Percentiles rank a stretch among this genome's conserved stretches.
These are phyloP conservation scores for Drosophila paranaensis DNA, from an alignment of 2,888 invertebrate genomes.

Conservation along the genomic window DNA sequence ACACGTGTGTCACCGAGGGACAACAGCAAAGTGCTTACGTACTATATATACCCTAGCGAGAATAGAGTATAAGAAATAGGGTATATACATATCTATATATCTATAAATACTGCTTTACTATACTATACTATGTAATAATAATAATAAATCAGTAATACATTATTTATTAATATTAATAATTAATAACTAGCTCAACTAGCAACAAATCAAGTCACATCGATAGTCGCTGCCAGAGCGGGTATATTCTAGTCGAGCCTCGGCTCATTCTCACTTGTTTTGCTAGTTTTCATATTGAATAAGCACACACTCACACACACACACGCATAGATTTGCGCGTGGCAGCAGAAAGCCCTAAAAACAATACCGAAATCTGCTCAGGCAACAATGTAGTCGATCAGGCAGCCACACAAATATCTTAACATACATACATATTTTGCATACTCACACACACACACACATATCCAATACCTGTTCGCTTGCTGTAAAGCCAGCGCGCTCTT, in stretches of 20 bases:
- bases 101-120: no score
- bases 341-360: slow-evolving; percentile 38
- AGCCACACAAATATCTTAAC: slow-evolving; percentile 10
- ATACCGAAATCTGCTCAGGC: slow-evolving; percentile 55
- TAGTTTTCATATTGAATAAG: slow-evolving; percentile 22
- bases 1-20: slow-evolving; percentile 55
- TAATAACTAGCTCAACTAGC: background rate
- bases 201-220: no score
- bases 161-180: no score
- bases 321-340: slow-evolving; percentile 48
- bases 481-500: slow-evolving; percentile 56
- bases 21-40: slow-evolving; percentile 11
- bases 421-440: slow-evolving; percentile 17
- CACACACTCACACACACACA: slow-evolving; percentile 7
- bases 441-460: slow-evolving; percentile 15
- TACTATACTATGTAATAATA: background rate
- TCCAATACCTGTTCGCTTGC: slow-evolving; percentile 57
- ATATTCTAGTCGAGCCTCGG: slow-evolving; percentile 19
- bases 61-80: background rate
- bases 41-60: background rate
- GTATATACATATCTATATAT: background rate
- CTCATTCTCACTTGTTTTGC: slow-evolving; percentile 21
- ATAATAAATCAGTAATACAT: background rate
- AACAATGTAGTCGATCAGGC: slow-evolving; percentile 52
- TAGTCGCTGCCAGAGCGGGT: slow-evolving; percentile 24